phyloP scores from a whole-genome alignment of 2,888 invertebrate species.

The Druceiella hillmani region DNA sequence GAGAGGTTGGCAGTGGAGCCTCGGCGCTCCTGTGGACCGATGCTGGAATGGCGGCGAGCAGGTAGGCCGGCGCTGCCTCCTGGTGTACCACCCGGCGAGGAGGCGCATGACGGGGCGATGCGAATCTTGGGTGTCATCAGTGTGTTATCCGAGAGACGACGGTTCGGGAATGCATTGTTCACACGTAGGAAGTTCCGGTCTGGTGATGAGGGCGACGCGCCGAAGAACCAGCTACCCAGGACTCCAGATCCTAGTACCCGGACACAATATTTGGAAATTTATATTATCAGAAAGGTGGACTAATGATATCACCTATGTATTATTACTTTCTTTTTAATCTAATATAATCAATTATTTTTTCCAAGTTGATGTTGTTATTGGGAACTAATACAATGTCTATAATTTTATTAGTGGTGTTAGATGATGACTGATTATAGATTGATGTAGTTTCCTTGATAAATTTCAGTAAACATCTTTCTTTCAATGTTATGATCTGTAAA shows the following conservation, averaged over 20 bases:
- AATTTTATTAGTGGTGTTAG: too few species aligned
- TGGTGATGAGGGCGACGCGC: conserved; percentile 69
- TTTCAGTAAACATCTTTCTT: too few species aligned
- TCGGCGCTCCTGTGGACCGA: conserved; percentile 84
- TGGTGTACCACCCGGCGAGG: conserved; percentile 68
- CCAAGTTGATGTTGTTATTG: not conserved
- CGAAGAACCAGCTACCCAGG: conserved; percentile 79
- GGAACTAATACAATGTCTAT: not conserved
- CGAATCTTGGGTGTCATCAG: conserved; percentile 87
- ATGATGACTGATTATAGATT: too few species aligned
- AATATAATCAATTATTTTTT: too few species aligned
- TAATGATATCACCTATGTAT: too few species aligned
- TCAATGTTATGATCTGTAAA: too few species aligned
- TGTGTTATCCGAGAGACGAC: conserved; percentile 87
- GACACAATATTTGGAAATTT: too few species aligned
- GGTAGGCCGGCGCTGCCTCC: conserved; percentile 75
- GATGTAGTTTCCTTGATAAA: too few species aligned
- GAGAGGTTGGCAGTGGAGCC: conserved; percentile 80
- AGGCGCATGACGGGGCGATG: conserved; percentile 83
- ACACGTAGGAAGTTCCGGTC: conserved; percentile 80
- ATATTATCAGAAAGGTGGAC: too few species aligned
- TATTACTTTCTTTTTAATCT: too few species aligned
- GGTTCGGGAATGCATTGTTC: conserved; percentile 73
- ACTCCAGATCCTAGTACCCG: conserved; percentile 52
- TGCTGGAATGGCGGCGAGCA: conserved; percentile 84